These are phyloP conservation scores for Ctenosaura bakeri DNA, from an alignment of 2,797 vertebrate genomes.

Conservation along the genomic window DNA sequence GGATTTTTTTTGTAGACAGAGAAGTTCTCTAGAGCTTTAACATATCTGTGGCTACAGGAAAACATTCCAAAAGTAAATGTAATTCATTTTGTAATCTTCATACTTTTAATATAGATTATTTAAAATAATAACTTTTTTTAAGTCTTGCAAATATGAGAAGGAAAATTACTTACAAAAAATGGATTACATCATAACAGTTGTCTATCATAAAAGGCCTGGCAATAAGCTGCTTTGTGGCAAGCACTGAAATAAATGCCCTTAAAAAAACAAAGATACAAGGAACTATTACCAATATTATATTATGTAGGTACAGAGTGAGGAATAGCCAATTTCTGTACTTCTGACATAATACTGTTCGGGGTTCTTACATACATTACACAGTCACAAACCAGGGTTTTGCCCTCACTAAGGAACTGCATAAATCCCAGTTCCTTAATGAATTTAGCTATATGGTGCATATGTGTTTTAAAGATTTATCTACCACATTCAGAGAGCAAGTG, in stretches of 20 bases:
- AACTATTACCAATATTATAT: background rate
- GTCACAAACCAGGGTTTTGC: background rate
- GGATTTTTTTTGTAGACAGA: background rate
- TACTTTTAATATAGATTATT: slow-evolving; percentile 21
- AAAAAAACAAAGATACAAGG: background rate
- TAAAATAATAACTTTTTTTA: background rate
- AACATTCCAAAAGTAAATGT: background rate
- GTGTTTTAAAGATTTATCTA: background rate
- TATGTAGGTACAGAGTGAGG: background rate
- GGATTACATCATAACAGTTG: no score
- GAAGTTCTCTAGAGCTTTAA: slow-evolving; percentile 2
- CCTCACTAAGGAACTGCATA: background rate
- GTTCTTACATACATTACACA: background rate
- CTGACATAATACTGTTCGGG: background rate
- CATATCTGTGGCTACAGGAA: background rate
- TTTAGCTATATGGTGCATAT: background rate
- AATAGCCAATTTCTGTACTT: background rate
- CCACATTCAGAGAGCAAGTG: background rate
- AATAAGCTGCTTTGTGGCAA: background rate
- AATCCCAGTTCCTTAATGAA: background rate
- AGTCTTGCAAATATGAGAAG: background rate
- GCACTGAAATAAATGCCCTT: no score
- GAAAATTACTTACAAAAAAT: background rate
- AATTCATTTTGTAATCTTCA: background rate
- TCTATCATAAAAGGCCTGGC: background rate